Evolutionary conservation across 2,888 invertebrate species (phyloP), one percentile per base, ranked within the genome.

Genomic region (Plusia festucae): DNA sequence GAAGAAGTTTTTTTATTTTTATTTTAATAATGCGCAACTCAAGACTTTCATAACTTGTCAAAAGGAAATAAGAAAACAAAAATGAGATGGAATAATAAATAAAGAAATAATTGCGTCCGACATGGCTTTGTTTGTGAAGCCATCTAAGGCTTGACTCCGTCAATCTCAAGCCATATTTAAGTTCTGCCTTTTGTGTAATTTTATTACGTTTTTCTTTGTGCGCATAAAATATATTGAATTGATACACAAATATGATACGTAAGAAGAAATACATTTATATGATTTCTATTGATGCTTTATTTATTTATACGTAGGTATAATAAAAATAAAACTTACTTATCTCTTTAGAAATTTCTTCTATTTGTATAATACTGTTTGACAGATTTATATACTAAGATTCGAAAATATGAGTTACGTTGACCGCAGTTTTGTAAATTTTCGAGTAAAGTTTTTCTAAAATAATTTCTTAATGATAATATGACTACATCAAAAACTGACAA

Each of bases 91-190:
- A 85, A 87, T 87, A 87, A 87, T 85, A 86, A 87, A 87, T 86
- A 82, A 87, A 84, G 74, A 73, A 85, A 88, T 88, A 87, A 88
- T 89, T 89, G 84, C 80, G 79, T 81, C 73, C 76, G 84, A 86
- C 85, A 78, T 82, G 78, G 81, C 82, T 86, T 86, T 88, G 83
- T 87, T 82, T 81, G 74, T 65, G 73, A 81, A 83, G 66, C 73
- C 65, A 68, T 76, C 73, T 70, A 81, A 78, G 80, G 79, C 70
- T 68, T 75, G 71, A 78, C 79, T 80, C 69, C 68, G 65, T 81
- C 78, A 78, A 78, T 77, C 76, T 63, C 61, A 67, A 76, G 68
- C 63, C 66, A 62, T 78, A 65, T 68, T 76, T 73, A 62, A 64
- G 65, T 66, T 68, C 32, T 11, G 53, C 61, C 66, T 65, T 68